A percentile compares a stretch with the other conserved stretches of the same genome.
These are phyloP conservation scores for Styela clava DNA, from an alignment of 23 tunicate species.

Conservation along the genomic window DNA sequence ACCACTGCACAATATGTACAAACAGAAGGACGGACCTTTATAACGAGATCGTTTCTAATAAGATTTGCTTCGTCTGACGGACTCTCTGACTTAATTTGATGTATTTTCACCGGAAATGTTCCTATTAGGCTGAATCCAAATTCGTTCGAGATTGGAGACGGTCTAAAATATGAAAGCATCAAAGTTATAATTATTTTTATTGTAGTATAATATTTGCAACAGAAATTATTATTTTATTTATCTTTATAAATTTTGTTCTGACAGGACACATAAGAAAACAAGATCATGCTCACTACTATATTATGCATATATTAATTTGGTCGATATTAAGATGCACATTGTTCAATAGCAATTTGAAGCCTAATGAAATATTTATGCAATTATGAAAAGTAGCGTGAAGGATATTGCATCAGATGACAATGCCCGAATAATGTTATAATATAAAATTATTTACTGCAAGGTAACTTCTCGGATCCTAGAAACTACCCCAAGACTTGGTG, in stretches of 20 bases:
- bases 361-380: background rate
- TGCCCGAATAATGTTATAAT: too few relatives aligned
- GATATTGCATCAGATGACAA: too few relatives aligned
- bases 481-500: constrained; percentile 64
- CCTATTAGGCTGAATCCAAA: constrained; percentile 53
- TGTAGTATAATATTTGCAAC: too few relatives aligned
- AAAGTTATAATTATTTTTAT: too few relatives aligned
- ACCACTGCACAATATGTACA: background rate
- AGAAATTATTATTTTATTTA: too few relatives aligned
- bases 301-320: background rate
- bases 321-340: too few relatives aligned
- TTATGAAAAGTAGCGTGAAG: background rate
- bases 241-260: too few relatives aligned
- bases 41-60: constrained; percentile 34
- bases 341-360: background rate
- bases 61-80: constrained; percentile 45
- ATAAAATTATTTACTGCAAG: constrained; percentile 40
- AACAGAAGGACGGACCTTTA: constrained; percentile 34
- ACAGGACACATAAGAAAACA: too few relatives aligned
- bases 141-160: constrained; percentile 16
- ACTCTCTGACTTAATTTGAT: constrained; percentile 44
- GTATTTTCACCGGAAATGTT: constrained; percentile 59
- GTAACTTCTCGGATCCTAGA: constrained; percentile 42
- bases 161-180: constrained; percentile 11
- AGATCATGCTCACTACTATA: too few relatives aligned